Conservation (phyloP, 2,113 vertebrate genomes). For the Microtus ochrogaster region DNA sequence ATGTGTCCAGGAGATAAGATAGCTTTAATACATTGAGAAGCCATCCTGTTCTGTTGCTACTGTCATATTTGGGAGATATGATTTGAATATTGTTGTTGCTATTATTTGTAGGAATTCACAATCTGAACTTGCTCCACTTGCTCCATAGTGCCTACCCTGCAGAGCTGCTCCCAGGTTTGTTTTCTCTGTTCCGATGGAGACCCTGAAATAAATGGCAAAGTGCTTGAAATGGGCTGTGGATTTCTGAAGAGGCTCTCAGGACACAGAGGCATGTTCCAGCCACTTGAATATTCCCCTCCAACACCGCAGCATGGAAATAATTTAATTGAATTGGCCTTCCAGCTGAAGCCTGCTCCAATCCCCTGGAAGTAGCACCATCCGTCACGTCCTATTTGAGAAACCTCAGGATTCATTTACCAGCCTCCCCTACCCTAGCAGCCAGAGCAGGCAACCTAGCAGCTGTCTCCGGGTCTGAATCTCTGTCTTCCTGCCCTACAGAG, state of each 20-base stretch:
- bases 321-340: background rate
- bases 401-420: background rate
- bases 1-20: background rate
- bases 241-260: background rate
- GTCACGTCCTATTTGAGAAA: background rate
- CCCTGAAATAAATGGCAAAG: background rate
- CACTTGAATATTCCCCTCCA: background rate
- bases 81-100: background rate
- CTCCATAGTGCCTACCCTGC: background rate
- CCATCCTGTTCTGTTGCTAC: background rate
- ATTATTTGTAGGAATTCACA: background rate
- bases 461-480: fast-evolving
- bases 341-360: background rate
- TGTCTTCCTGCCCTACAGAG: background rate
- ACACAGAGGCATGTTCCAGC: background rate
- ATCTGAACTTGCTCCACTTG: too few species aligned
- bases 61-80: background rate
- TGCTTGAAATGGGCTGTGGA: fast-evolving
- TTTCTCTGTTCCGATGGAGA: too few species aligned
- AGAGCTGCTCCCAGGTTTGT: background rate
- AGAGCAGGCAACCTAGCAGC: background rate
- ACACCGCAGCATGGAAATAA: background rate
- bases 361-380: background rate
- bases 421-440: too few species aligned
- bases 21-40: background rate